A percentile compares a stretch with the other conserved stretches of the same genome.
phyloP scores from a whole-genome alignment of 1,140 invertebrate species.

The Drosophila hydei region DNA sequence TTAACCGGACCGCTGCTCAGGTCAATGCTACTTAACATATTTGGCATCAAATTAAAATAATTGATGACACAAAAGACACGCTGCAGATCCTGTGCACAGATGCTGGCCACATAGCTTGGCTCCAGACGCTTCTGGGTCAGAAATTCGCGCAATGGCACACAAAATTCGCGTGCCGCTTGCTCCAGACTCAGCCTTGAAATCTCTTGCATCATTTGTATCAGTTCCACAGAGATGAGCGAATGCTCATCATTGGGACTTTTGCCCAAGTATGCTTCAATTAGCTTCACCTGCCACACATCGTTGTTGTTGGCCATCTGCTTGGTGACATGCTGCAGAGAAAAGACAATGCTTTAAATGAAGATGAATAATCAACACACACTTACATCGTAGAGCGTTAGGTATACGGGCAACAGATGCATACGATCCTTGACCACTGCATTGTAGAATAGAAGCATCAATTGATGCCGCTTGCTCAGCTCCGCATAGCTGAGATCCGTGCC shows the following conservation, averaged over 20 bases:
- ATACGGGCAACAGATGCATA: slow-evolving; percentile 90
- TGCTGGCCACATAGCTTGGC: slow-evolving; percentile 58
- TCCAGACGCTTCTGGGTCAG: slow-evolving; percentile 60
- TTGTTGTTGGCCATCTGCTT: slow-evolving; percentile 57
- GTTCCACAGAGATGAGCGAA: slow-evolving; percentile 69
- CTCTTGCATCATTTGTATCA: slow-evolving; percentile 71
- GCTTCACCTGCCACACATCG: slow-evolving; percentile 81
- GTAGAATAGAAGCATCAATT: slow-evolving; percentile 91
- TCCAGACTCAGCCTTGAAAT: slow-evolving; percentile 71
- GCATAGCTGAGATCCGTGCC: slow-evolving; percentile 48
- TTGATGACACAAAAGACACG: slow-evolving; percentile 86
- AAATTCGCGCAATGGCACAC: slow-evolving; percentile 59
- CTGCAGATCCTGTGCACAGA: slow-evolving; percentile 65
- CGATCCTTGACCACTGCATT: slow-evolving; percentile 95
- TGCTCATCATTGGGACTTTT: slow-evolving; percentile 41
- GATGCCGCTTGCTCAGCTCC: slow-evolving; percentile 87
- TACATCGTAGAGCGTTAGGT: slow-evolving; percentile 89
- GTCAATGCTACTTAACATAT: slow-evolving; percentile 78
- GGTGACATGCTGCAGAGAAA: slow-evolving; percentile 52
- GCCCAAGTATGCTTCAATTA: slow-evolving; percentile 61
- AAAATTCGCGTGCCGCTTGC: slow-evolving; percentile 45
- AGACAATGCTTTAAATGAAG: neutral
- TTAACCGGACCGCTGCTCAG: slow-evolving; percentile 62
- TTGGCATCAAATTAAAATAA: slow-evolving; percentile 86
- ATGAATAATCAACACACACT: slow-evolving; percentile 33